Conservation (phyloP, 2,888 invertebrate species). For the Thalpophila matura region DNA sequence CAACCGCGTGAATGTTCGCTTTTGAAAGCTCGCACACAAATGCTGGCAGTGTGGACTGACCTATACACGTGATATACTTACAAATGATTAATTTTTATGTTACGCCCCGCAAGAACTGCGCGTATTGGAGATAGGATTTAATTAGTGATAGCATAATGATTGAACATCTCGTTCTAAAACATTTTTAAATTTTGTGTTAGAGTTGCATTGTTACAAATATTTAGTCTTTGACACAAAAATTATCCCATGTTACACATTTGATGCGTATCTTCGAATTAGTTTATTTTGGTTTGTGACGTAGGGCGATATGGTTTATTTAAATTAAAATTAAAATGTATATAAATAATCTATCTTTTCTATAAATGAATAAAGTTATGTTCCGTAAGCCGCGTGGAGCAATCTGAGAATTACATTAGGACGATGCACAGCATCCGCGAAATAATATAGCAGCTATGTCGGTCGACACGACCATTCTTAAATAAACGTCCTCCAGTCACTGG, state of each 20-base stretch:
- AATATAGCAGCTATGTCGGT: not conserved
- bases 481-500: too few relatives aligned
- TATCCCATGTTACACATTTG: conserved; percentile 31
- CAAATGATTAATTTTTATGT: conserved; percentile 10
- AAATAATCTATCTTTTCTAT: conserved; percentile 12
- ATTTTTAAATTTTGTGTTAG: conserved; percentile 24
- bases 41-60: too few relatives aligned
- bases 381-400: not conserved
- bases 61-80: not conserved
- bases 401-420: not conserved
- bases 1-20: too few relatives aligned
- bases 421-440: conserved; percentile 12
- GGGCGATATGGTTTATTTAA: conserved; percentile 17
- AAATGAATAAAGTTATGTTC: conserved; percentile 2
- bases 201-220: conserved; percentile 24
- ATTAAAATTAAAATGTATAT: conserved; percentile 3
- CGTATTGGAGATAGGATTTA: conserved; percentile 23
- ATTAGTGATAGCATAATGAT: conserved; percentile 18
- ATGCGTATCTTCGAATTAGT: conserved; percentile 24
- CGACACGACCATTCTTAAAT: not conserved
- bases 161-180: conserved; percentile 43
- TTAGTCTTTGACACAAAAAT: conserved; percentile 10
- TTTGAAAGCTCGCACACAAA: too few relatives aligned
- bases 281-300: conserved; percentile 17
- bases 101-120: conserved; percentile 4